Evolutionary conservation across 1,140 invertebrate genomes (phyloP).

Genomic region (Tetragonula clypearis): DNA sequence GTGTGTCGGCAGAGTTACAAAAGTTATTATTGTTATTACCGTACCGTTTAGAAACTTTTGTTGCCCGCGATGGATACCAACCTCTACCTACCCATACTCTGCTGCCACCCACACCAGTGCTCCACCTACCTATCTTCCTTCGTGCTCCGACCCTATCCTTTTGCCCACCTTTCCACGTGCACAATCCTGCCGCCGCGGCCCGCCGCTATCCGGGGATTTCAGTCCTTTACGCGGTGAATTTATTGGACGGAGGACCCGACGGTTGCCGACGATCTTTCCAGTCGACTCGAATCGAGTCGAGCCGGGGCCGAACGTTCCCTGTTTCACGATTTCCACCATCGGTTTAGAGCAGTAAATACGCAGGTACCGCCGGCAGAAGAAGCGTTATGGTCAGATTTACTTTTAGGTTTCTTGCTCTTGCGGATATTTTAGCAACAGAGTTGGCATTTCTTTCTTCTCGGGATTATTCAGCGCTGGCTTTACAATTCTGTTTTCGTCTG

Average conservation of each 20-base stretch:
- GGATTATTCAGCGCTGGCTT: neutral
- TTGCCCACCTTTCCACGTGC: conserved; percentile 24
- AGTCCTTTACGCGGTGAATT: conserved; percentile 35
- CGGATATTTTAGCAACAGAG: neutral
- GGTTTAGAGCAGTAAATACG: neutral
- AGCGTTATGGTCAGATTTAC: neutral
- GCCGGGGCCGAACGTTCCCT: neutral
- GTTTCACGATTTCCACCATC: neutral
- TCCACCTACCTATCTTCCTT: conserved; percentile 22
- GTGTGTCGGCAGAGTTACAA: conserved; percentile 77
- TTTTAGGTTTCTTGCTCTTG: neutral
- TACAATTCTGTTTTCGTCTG: too few relatives aligned
- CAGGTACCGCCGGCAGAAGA: neutral
- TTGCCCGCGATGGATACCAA: conserved; percentile 76
- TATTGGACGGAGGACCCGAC: conserved; percentile 11
- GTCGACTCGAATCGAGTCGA: too few relatives aligned
- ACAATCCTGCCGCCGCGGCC: conserved; percentile 18
- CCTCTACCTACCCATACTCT: conserved; percentile 44
- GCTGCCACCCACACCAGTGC: conserved; percentile 39
- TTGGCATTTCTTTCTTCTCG: neutral
- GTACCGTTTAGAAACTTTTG: conserved; percentile 82
- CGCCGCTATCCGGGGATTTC: conserved; percentile 28
- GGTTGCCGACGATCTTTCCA: conserved; percentile 2
- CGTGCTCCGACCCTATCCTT: conserved; percentile 1
- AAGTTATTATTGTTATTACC: conserved; percentile 82